Base-by-base conservation (phyloP, 2,888 invertebrate genomes). In the Brachyopa scutellaris region DNA sequence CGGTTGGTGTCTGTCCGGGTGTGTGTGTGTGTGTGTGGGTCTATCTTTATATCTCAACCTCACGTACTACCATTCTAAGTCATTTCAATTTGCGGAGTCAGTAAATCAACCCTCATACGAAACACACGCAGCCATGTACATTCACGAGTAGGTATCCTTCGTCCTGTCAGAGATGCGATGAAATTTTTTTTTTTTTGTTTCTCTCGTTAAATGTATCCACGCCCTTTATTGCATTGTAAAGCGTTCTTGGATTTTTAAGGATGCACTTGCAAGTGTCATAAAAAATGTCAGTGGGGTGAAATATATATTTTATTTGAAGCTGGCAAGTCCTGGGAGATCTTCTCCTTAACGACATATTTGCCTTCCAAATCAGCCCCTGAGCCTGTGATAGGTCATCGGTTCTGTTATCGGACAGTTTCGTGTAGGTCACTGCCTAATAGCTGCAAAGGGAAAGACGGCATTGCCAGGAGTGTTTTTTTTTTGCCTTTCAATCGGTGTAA, bases 41-140 rank as follows among this genome's bases (percentile, higher is more conserved):
- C 9, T 55, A 49, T 42, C 53, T 38, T 70, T 64, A 33, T 53
- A 51, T 15, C 38, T 42, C 70, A 49, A 67, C 13, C 69, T 70
- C 59, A 21, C 36, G 64, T 70, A 64, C 57, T 64, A 51, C 70
- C 49, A 64, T 76, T 82, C 23, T 70, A 89, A 89, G 89, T 89
- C 89, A 89, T 86, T 88, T 88, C 88, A 87, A 88, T 88, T 89
- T 89, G 86, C 87, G 86, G 88, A 90, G 90, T 90, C 90, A 90
- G 87, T 87, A 90, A 90, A 90, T 90, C 90, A 90, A 90, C 89
- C 90, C 90, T 88, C 88, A 88, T 88, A 49, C 49, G 29, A 49
- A 19, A 19, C 21, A 76, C 57, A 61, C 69, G 57, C 67, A 61
- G 53, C 36, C 66, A 53, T 51, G 40, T 19, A 55, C 19, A 47